These are phyloP conservation scores for Sarcophaga peregrina DNA, from an alignment of 1,140 invertebrate species.

Conservation along the genomic window DNA sequence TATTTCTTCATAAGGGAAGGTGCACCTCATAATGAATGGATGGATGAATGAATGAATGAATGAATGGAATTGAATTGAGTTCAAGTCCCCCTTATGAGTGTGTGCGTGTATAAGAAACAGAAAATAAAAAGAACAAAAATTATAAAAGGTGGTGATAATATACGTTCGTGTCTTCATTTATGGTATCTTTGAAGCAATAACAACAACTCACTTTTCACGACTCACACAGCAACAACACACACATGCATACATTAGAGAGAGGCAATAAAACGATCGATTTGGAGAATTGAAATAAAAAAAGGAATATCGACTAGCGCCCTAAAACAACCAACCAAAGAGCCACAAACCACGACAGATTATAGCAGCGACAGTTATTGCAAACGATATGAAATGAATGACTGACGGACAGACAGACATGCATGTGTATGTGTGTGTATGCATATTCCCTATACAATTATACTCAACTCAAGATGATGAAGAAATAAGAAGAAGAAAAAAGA, in stretches of 20 bases:
- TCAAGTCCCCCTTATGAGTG: not conserved
- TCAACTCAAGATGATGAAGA: not conserved
- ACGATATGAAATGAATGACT: not conserved
- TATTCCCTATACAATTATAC: not conserved
- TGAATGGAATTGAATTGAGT: not conserved
- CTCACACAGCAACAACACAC: not conserved
- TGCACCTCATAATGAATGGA: not conserved
- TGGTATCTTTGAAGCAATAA: slow-evolving; percentile 22
- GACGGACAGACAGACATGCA: not conserved
- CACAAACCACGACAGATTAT: slow-evolving; percentile 26
- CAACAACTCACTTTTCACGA: not conserved
- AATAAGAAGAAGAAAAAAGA: not conserved
- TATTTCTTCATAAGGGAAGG: not conserved
- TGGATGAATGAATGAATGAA: not conserved
- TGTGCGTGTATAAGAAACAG: not conserved
- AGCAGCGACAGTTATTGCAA: not conserved
- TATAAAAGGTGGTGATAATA: slow-evolving; percentile 24
- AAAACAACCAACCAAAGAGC: slow-evolving; percentile 21
- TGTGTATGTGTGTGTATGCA: too few species aligned
- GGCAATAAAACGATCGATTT: not conserved
- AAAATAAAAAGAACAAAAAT: not conserved
- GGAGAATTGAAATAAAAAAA: not conserved
- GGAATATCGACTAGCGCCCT: slow-evolving; percentile 14
- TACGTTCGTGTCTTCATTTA: slow-evolving; percentile 34
- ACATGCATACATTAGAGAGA: not conserved